Percentiles rank a stretch among this genome's conserved stretches.
phyloP scores from a whole-genome alignment of 1,140 invertebrate genomes.

The Panagrolaimus sp. region DNA sequence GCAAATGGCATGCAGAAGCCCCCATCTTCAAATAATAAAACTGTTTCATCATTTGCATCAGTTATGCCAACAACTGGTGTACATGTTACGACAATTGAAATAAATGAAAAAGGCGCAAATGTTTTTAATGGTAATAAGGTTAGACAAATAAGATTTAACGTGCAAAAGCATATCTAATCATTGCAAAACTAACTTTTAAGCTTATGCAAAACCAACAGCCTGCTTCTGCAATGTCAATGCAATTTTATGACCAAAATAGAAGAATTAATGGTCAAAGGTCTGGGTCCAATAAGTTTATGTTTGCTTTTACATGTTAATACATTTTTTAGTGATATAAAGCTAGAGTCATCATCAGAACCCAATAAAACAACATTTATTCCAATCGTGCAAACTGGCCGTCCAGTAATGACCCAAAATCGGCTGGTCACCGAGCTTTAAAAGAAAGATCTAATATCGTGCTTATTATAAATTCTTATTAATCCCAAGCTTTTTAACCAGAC shows the following conservation, averaged over 20 bases:
- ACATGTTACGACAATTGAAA: slow-evolving; percentile 11
- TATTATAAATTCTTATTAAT: no score
- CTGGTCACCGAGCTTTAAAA: slow-evolving; percentile 12
- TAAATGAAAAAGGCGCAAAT: slow-evolving; percentile 13
- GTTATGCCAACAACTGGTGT: not conserved
- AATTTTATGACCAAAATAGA: no score
- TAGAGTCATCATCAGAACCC: no score
- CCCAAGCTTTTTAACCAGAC: no score
- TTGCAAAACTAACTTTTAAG: not conserved
- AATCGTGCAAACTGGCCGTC: slow-evolving; percentile 3
- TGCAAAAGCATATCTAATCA: not conserved
- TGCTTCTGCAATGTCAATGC: no score
- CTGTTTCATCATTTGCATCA: not conserved
- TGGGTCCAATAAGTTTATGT: no score
- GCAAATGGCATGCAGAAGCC: slow-evolving; percentile 13
- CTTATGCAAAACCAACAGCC: no score
- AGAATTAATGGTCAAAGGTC: no score
- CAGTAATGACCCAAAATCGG: slow-evolving; percentile 6
- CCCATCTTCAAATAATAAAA: not conserved
- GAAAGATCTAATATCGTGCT: no score
- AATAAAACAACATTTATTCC: slow-evolving; percentile 18
- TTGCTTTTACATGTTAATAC: no score
- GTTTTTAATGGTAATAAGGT: slow-evolving; percentile 7
- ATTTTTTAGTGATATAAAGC: no score
- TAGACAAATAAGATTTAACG: not conserved